Conservation (phyloP, 2,113 vertebrate species). For the Eulemur macaco region DNA sequence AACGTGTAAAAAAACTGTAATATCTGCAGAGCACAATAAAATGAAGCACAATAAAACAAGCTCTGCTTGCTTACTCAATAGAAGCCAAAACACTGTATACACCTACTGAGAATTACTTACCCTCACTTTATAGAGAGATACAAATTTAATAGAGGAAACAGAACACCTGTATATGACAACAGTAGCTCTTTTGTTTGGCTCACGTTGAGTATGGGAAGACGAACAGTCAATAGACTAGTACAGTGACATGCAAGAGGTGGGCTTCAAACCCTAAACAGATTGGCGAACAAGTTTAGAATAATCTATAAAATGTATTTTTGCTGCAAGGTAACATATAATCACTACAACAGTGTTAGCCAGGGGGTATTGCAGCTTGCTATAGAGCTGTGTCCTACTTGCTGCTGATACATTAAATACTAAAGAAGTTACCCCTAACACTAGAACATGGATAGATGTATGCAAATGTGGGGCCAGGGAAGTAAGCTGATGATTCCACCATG, state of each 20-base stretch:
- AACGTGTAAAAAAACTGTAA: not conserved
- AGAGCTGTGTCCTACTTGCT: not conserved
- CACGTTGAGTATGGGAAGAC: not conserved
- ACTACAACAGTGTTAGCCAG: not conserved
- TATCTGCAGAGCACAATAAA: too few relatives aligned
- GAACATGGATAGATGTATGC: not conserved
- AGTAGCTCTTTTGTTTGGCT: not conserved
- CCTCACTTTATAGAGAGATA: not conserved
- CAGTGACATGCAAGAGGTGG: not conserved
- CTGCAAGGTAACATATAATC: not conserved
- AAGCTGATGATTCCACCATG: not conserved
- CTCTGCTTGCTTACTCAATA: not conserved
- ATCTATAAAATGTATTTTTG: not conserved
- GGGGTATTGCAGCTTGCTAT: not conserved
- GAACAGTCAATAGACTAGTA: not conserved
- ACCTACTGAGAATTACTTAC: not conserved
- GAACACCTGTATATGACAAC: not conserved
- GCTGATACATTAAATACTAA: not conserved
- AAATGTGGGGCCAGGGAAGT: not conserved
- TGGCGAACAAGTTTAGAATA: not conserved
- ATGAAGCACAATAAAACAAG: not conserved
- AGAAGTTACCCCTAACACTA: not conserved
- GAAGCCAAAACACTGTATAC: not conserved
- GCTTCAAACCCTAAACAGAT: not conserved
- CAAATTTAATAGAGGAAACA: not conserved